A percentile compares a stretch with the other conserved stretches of the same genome.
phyloP scores from a whole-genome alignment of 2,113 vertebrate genomes.

The Chionomys nivalis region DNA sequence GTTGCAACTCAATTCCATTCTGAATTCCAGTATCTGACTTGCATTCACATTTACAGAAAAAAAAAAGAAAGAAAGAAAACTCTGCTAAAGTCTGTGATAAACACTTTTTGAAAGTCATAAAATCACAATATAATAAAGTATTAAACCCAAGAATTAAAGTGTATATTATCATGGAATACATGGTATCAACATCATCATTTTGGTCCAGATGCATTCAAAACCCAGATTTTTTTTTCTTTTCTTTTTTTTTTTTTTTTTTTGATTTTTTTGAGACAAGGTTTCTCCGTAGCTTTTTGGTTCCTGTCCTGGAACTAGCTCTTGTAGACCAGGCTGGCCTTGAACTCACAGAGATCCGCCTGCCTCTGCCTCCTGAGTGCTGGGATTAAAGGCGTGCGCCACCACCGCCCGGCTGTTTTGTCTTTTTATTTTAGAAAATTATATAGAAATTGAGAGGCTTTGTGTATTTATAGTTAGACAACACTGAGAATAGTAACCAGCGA shows the following conservation, averaged over 20 bases:
- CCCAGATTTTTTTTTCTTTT: neutral
- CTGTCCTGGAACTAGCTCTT: no score
- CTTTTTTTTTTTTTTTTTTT: no score
- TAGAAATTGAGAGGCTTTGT: neutral
- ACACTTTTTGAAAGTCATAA: conserved; percentile 3
- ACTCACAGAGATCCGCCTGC: no score
- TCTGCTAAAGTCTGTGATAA: neutral
- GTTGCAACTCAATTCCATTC: neutral
- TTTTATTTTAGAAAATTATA: conserved; percentile 32
- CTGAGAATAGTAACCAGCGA: neutral
- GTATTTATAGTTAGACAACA: neutral
- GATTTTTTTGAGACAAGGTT: no score
- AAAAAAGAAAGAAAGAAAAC: conserved; percentile 13
- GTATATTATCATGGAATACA: neutral
- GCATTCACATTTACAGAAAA: conserved; percentile 11
- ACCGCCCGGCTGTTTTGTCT: no score
- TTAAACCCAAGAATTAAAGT: neutral
- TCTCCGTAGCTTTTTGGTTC: no score
- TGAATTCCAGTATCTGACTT: neutral
- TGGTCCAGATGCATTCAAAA: neutral
- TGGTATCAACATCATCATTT: conserved; percentile 17
- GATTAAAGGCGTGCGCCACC: no score
- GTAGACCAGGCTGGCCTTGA: no score
- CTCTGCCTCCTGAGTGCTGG: no score
- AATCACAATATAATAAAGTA: conserved; percentile 31